A percentile compares a stretch with the other conserved stretches of the same genome.
phyloP scores from a whole-genome alignment of 2,113 vertebrate species.

The Sus scrofa region DNA sequence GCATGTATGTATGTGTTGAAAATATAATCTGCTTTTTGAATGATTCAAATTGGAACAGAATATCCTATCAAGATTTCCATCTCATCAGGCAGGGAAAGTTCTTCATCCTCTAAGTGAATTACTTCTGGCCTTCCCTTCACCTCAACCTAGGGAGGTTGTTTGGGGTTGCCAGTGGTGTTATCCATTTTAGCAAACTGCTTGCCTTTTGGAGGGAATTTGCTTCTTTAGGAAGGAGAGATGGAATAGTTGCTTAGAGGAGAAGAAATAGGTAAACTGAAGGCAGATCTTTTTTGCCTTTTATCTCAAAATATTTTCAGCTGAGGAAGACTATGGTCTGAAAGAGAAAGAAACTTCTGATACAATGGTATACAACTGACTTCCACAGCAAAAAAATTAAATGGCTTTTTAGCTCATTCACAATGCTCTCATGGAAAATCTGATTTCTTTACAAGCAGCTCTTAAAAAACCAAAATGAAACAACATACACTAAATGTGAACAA shows the following conservation, averaged over 20 bases:
- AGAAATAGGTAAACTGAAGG: not conserved
- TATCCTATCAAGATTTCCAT: constrained; percentile 20
- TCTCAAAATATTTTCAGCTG: constrained; percentile 25
- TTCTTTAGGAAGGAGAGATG: not conserved
- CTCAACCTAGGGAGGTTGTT: not conserved
- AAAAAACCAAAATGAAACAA: constrained; percentile 41
- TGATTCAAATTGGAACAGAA: constrained; percentile 30
- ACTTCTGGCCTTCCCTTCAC: not conserved
- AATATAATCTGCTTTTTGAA: constrained; percentile 42
- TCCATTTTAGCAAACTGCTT: not conserved
- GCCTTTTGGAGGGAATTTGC: not conserved
- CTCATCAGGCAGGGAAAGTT: not conserved
- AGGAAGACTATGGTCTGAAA: not conserved
- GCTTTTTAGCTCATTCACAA: constrained; percentile 30
- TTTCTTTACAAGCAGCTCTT: constrained; percentile 46
- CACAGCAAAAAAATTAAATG: not conserved
- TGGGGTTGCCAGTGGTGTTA: no score
- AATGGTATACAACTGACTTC: not conserved
- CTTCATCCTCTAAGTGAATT: not conserved
- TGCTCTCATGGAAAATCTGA: constrained; percentile 34
- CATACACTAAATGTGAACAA: constrained; percentile 43
- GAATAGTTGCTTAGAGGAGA: not conserved
- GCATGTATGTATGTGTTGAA: not conserved
- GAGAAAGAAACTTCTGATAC: not conserved
- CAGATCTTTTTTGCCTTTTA: not conserved